Percentiles rank a stretch among this genome's conserved stretches.
Evolutionary conservation across 2,888 invertebrate species (phyloP).

Genomic region (Scaptomyza parva): DNA sequence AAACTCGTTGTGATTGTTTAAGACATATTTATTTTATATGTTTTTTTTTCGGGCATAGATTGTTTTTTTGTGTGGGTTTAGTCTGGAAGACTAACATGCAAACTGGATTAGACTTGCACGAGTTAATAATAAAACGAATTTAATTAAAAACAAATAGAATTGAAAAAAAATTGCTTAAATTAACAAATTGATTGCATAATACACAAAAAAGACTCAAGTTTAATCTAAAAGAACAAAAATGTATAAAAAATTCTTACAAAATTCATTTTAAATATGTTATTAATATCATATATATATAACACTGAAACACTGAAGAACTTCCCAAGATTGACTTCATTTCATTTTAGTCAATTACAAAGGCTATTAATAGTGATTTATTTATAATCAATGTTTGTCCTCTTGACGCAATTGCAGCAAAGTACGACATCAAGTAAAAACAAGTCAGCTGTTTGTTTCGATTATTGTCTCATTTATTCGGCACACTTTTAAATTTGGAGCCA

Average conservation of each 20-base stretch:
- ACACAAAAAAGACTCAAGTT: not conserved
- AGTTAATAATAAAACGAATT: constrained; percentile 15
- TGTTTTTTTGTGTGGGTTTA: constrained; percentile 6
- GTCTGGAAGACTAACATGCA: constrained; percentile 4
- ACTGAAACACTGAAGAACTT: too few species aligned
- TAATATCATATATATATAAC: too few species aligned
- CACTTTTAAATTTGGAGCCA: constrained; percentile 48
- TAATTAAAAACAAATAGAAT: too few species aligned
- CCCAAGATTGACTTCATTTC: too few species aligned
- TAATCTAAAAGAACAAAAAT: too few species aligned
- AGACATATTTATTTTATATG: not conserved
- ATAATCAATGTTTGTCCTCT: constrained; percentile 19
- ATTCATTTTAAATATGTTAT: too few species aligned
- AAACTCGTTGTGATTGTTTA: constrained; percentile 52
- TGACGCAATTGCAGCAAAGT: constrained; percentile 29
- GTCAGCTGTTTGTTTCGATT: constrained; percentile 25
- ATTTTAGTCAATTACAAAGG: too few species aligned
- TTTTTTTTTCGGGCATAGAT: not conserved
- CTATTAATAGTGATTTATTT: constrained; percentile 45
- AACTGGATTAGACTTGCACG: constrained; percentile 37
- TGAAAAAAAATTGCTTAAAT: constrained; percentile 49
- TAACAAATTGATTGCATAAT: constrained; percentile 65
- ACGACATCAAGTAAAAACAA: constrained; percentile 14
- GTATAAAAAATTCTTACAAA: too few species aligned
- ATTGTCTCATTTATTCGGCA: constrained; percentile 49